Conservation (phyloP, 2,797 vertebrate species). For the Decapterus maruadsi region DNA sequence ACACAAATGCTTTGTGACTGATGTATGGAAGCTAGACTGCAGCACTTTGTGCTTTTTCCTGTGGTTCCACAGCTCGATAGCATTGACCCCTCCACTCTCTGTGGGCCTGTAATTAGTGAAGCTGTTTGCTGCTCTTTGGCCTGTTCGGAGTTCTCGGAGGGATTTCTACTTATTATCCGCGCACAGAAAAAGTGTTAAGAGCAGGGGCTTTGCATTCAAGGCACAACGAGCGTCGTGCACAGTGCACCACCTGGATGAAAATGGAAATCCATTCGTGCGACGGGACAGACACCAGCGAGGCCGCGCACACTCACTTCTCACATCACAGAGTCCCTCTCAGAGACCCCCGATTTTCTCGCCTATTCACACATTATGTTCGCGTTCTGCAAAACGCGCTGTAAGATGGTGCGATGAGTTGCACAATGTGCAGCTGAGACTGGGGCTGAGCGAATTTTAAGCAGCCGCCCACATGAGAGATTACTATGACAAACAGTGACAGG, state of each 20-base stretch:
- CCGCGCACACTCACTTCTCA: conserved; percentile 21
- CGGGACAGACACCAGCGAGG: conserved; percentile 10
- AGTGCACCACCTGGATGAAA: conserved; percentile 42
- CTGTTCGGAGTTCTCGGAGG: conserved; percentile 53
- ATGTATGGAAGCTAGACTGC: conserved; percentile 16
- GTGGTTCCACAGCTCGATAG: conserved; percentile 54
- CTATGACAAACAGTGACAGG: conserved; percentile 69
- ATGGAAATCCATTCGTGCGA: conserved; percentile 36
- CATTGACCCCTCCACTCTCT: conserved; percentile 60
- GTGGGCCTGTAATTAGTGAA: conserved; percentile 66
- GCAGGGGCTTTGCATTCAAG: conserved; percentile 41
- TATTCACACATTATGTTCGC: conserved; percentile 59
- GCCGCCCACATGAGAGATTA: conserved; percentile 68
- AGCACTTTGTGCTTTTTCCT: conserved; percentile 18
- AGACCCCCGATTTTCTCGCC: conserved; percentile 23
- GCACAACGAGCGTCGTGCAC: conserved; percentile 19
- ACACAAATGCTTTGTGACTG: conserved; percentile 2
- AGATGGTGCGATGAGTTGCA: conserved; percentile 48
- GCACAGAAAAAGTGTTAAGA: conserved; percentile 28
- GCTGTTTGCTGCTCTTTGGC: conserved; percentile 55
- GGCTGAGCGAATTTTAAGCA: conserved; percentile 63
- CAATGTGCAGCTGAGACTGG: conserved; percentile 44
- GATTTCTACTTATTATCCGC: conserved; percentile 54
- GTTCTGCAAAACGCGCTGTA: conserved; percentile 43
- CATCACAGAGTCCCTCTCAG: conserved; percentile 25